phyloP scores from a whole-genome alignment of 2,113 vertebrate genomes.

The Caloenas nicobarica region DNA sequence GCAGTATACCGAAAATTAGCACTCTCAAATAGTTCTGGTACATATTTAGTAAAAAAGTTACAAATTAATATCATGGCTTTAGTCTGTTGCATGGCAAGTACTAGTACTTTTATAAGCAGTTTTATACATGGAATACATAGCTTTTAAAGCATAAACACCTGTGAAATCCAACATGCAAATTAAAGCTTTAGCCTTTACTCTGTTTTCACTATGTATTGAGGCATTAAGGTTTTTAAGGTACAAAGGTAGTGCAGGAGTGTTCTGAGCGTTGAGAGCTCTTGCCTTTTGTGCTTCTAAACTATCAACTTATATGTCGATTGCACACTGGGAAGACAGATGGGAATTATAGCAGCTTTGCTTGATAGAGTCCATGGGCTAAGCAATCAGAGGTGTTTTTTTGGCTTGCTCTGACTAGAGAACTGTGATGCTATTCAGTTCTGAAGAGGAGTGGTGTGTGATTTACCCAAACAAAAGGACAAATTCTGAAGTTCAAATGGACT shows the following conservation, averaged over 20 bases:
- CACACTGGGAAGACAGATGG: background rate
- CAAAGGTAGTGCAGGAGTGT: background rate
- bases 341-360: background rate
- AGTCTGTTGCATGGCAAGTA: background rate
- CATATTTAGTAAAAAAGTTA: background rate
- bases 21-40: background rate
- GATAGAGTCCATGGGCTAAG: background rate
- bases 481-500: background rate
- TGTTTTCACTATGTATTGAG: background rate
- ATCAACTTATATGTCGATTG: background rate
- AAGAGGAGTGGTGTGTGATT: background rate
- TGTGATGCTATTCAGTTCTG: background rate
- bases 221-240: background rate
- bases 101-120: background rate
- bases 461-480: background rate
- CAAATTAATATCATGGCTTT: background rate
- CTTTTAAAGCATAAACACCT: background rate
- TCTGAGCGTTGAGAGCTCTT: background rate
- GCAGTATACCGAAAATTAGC: background rate
- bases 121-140: background rate
- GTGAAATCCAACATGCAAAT: background rate
- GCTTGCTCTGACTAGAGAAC: background rate
- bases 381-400: background rate
- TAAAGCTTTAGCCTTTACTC: background rate
- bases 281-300: background rate